Evolutionary conservation across 1,140 invertebrate species (phyloP), one percentile per base, ranked within the genome.

Genomic region (Pachypeltis micranthus): DNA sequence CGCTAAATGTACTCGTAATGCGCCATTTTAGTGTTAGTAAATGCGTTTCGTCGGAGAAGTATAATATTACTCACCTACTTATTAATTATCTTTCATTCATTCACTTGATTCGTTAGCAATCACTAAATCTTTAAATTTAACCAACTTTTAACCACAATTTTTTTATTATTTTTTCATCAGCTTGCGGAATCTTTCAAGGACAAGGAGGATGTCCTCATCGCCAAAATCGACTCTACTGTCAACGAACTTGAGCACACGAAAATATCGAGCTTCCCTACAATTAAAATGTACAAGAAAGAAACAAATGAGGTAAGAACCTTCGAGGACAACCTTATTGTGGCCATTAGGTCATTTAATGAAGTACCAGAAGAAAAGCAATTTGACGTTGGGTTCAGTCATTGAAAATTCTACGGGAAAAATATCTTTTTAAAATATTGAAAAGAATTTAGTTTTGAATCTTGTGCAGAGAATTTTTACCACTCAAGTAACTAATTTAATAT

Each of bases 171-270:
- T 47, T 67, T 29, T 64, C 72, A 72, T 29, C 61, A 90, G 80
- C 79, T 92, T 63, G 88, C 82, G 62, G 88, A 91, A 69, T 90
- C 96, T 76, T 98, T 85, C 76, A 86, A 89, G 73, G 87, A 91
- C 68, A 83, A 84, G 68, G 83, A 86, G 44, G 84, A 85, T 65
- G 80, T 99, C 67, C 81, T 99, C 14, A 90, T 99, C 73, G 95
- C 96, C 67, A 99, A 99, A 79, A 97, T 99, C 83, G 97, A 99
- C 77, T 85, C 96, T 56, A 98, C 96, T 62, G 88, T 85, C 71
- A 99, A 99, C 76, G 96, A 99, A 80, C 76, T 99, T 62, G 93
- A 96, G 70, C 89, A 92, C 78, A 87, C 91, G 31, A 96, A 95
- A 80, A 86, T 99, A 72, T 85, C 85, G 62, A 94, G 86, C 66